A percentile compares a stretch with the other conserved stretches of the same genome.
Conservation (phyloP, 2,888 invertebrate genomes). For the Trachelus tabidus region DNA sequence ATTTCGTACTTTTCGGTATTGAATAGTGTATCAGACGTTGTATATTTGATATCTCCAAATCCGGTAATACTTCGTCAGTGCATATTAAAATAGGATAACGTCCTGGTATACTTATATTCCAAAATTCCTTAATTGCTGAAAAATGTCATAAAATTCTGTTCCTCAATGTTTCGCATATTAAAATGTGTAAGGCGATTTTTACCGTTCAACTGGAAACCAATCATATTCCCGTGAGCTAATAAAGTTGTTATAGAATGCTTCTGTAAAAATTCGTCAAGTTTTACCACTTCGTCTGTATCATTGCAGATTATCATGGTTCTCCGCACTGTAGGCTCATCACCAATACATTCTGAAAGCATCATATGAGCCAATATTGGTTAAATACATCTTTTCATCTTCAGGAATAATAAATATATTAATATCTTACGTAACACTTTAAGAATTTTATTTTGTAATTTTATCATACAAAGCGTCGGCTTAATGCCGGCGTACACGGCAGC, state of each 20-base stretch:
- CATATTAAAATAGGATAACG: slow-evolving; percentile 72
- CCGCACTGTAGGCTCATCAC: slow-evolving; percentile 64
- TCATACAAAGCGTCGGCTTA: slow-evolving; percentile 65
- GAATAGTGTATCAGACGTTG: slow-evolving; percentile 79
- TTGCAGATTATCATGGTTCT: slow-evolving; percentile 74
- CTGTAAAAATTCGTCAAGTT: slow-evolving; percentile 67
- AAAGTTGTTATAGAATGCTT: slow-evolving; percentile 43
- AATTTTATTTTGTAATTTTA: slow-evolving; percentile 66
- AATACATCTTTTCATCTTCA: slow-evolving; percentile 9
- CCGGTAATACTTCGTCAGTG: slow-evolving; percentile 75
- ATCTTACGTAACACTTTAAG: slow-evolving; percentile 61
- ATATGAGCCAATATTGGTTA: slow-evolving; percentile 7
- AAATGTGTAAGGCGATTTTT: slow-evolving; percentile 5
- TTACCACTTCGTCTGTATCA: slow-evolving; percentile 66
- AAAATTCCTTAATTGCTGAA: slow-evolving; percentile 61
- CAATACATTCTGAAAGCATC: slow-evolving; percentile 64
- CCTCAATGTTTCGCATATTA: neutral
- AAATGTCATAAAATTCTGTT: slow-evolving; percentile 13
- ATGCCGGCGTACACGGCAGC: slow-evolving; percentile 78
- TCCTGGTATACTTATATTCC: slow-evolving; percentile 66
- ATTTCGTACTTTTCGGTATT: slow-evolving; percentile 73
- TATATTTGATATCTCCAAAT: slow-evolving; percentile 75
- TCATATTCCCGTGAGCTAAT: slow-evolving; percentile 52
- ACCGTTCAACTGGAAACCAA: slow-evolving; percentile 40
- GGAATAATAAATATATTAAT: slow-evolving; percentile 8